Base-by-base conservation (phyloP, 2,797 vertebrate genomes). In the Synanceia verrucosa region DNA sequence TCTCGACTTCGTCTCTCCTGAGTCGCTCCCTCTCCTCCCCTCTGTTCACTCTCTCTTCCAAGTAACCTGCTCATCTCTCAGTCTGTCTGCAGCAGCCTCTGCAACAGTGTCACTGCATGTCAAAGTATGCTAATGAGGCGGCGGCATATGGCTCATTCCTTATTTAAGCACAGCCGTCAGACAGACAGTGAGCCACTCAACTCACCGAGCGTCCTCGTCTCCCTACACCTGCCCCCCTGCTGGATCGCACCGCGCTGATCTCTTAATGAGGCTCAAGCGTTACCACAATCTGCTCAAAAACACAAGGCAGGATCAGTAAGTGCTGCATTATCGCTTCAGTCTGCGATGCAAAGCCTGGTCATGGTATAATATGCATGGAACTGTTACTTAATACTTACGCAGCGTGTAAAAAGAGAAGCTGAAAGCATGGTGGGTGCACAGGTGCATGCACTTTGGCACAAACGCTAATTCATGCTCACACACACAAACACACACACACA, bases 111-210 rank as follows among this genome's bases (percentile, higher is more conserved):
- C 19, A 41, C 41, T 28, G 59, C 52, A 62, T 75, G 84, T 87
- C 81, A 87, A 73, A 67, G 80, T 79, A 81, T 89, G 84, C 80
- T 85, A 88, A 88, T 79, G 78, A 82, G 80, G 68, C 18, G 51
- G 79, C 65, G 57, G 82, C 92, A 90, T 86, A 91, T 88, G 91
- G 88, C 84, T 91, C 85, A 87, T 90, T 86, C 84, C 76, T 90
- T 91, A 92, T 92, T 93, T 88, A 90, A 90, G 71, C 83, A 63
- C 65, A 55, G 76, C 71, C 44, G 23, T 74, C 70, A 86, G 53
- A 72, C 72, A 87, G 81, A 78, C 85, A 82, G 73, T 79, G 83
- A 91, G 83, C 85, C 70, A 84, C 82, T 79, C 76, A 51, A 56
- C 81, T 75, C 47, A 23, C 72, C 53, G 2, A 46, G 76, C 74